phyloP scores from a whole-genome alignment of 2,797 vertebrate species.

The Parauchenoglanis ngamensis region DNA sequence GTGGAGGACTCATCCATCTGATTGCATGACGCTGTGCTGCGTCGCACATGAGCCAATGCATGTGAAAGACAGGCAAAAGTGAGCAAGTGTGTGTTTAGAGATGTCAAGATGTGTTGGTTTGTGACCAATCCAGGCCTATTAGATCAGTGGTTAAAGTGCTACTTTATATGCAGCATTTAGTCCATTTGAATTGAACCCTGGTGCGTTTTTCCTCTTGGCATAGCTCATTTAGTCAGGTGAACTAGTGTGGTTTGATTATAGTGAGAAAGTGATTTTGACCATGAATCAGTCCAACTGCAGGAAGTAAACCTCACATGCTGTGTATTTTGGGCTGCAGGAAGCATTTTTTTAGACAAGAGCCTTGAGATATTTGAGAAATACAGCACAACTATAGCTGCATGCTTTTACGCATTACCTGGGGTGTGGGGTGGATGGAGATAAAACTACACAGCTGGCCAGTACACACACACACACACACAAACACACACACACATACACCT shows the following conservation, averaged over 20 bases:
- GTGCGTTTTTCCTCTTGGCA: neutral
- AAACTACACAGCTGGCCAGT: neutral
- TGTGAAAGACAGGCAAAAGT: neutral
- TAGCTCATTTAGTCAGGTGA: neutral
- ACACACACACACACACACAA: neutral
- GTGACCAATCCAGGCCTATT: neutral
- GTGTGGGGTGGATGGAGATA: neutral
- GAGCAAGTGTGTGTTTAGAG: neutral
- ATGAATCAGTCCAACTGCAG: neutral
- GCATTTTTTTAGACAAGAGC: neutral
- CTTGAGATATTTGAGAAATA: neutral
- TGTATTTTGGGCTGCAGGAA: neutral
- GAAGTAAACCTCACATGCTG: neutral
- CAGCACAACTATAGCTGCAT: neutral
- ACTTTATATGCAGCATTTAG: neutral
- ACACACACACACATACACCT: neutral
- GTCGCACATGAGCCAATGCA: neutral
- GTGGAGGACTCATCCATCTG: constrained; percentile 29
- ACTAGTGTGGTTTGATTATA: neutral
- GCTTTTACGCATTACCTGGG: no score
- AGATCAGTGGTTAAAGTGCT: neutral
- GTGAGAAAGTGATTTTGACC: neutral
- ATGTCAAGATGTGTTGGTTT: constrained; percentile 13
- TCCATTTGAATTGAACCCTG: neutral
- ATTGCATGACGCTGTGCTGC: neutral